Evolutionary conservation across 2,888 invertebrate genomes (phyloP).

Genomic region (Drosophila kokeensis): DNA sequence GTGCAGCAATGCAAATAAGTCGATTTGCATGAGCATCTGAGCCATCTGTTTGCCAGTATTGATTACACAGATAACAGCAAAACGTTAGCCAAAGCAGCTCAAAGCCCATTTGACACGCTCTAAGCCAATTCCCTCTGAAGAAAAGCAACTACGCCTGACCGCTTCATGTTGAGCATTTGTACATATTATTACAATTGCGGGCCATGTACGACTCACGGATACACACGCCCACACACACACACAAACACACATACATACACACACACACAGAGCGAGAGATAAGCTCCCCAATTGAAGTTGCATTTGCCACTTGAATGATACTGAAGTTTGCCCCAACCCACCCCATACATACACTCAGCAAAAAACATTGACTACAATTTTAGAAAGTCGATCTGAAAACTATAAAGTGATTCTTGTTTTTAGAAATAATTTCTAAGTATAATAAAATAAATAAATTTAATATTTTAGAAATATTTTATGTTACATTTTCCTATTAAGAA

Average conservation of each 20-base stretch:
- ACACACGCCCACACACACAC: constrained; percentile 33
- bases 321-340: neutral
- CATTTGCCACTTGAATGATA: constrained; percentile 51
- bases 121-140: constrained; percentile 45
- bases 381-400: neutral
- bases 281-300: constrained; percentile 61
- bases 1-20: constrained; percentile 17
- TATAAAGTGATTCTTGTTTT: neutral
- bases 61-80: constrained; percentile 41
- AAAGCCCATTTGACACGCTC: constrained; percentile 51
- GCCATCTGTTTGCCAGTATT: constrained; percentile 34
- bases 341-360: neutral
- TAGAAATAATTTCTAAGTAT: neutral
- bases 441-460: neutral
- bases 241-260: neutral
- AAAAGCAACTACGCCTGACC: constrained; percentile 38
- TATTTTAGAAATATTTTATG: neutral
- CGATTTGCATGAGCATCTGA: constrained; percentile 33
- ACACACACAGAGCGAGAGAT: constrained; percentile 19
- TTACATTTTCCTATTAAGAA: neutral
- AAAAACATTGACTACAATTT: neutral
- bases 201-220: constrained; percentile 31
- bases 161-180: constrained; percentile 54
- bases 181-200: constrained; percentile 52
- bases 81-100: constrained; percentile 13